Conservation (phyloP, 2,888 invertebrate genomes). For the Miltochrista miniata region DNA sequence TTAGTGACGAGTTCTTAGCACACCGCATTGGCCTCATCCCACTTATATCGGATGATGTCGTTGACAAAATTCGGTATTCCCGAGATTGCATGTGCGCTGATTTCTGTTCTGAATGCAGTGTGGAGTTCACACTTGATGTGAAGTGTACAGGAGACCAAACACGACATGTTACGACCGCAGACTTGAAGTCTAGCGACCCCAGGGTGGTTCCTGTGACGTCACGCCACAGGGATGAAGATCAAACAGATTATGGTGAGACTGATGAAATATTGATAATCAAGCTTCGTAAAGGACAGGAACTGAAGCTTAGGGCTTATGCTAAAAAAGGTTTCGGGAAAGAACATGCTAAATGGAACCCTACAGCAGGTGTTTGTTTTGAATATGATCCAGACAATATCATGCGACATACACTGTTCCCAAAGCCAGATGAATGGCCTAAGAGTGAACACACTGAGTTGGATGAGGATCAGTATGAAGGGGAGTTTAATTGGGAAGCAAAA, state of each 20-base stretch:
- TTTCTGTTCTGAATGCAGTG: slow-evolving; percentile 98
- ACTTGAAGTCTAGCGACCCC: slow-evolving; percentile 95
- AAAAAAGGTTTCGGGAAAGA: slow-evolving; percentile 99
- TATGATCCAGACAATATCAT: slow-evolving; percentile 99
- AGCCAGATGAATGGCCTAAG: slow-evolving; percentile 99
- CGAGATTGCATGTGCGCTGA: slow-evolving; percentile 98
- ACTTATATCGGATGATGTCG: slow-evolving; percentile 96
- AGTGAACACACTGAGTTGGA: slow-evolving; percentile 98
- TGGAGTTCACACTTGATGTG: slow-evolving; percentile 98
- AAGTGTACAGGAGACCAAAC: slow-evolving; percentile 98
- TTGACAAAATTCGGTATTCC: slow-evolving; percentile 97
- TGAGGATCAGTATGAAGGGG: slow-evolving; percentile 96
- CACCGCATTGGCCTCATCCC: slow-evolving; percentile 98
- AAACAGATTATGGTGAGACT: slow-evolving; percentile 96
- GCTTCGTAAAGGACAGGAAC: slow-evolving; percentile 92
- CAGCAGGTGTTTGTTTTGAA: slow-evolving; percentile 98
- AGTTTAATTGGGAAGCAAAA: slow-evolving; percentile 96
- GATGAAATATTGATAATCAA: slow-evolving; percentile 93
- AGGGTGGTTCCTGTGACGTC: slow-evolving; percentile 97
- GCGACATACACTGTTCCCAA: slow-evolving; percentile 97
- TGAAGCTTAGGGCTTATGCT: slow-evolving; percentile 97
- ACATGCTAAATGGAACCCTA: slow-evolving; percentile 99
- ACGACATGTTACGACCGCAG: slow-evolving; percentile 97
- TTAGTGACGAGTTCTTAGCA: slow-evolving; percentile 99
- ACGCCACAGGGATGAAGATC: slow-evolving; percentile 95